Evolutionary conservation across 2,888 invertebrate species (phyloP).

Genomic region (Ormyrus pomaceus): DNA sequence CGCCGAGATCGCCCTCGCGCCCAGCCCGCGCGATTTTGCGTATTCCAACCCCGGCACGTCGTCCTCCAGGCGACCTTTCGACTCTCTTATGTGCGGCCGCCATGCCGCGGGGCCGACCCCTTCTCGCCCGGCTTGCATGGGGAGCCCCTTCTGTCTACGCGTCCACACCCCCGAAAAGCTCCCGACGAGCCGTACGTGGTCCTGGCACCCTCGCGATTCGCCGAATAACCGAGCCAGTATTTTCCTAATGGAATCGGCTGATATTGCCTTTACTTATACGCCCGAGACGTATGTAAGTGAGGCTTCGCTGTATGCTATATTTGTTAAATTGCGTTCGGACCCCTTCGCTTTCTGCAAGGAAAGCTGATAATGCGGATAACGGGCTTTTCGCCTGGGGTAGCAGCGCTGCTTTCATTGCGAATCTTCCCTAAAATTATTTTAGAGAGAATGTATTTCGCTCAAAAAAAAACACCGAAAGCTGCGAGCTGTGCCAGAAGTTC

Average conservation of each 20-base stretch:
- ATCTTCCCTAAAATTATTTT: no score
- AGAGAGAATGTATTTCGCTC: no score
- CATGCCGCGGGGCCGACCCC: constrained; percentile 27
- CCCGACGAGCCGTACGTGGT: background rate
- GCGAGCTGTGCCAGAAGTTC: no score
- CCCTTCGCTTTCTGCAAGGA: background rate
- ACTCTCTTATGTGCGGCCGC: constrained; percentile 48
- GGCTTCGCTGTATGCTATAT: constrained; percentile 13
- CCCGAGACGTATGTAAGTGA: background rate
- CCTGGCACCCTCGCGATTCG: constrained; percentile 28
- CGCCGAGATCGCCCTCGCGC: constrained; percentile 45
- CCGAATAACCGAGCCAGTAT: background rate
- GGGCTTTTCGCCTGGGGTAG: background rate
- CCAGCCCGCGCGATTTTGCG: background rate
- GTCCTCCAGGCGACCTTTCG: constrained; percentile 54
- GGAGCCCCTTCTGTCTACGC: constrained; percentile 41
- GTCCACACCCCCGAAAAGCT: constrained; percentile 31
- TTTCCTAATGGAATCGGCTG: constrained; percentile 55
- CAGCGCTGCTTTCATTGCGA: background rate
- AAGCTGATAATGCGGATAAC: constrained; percentile 11
- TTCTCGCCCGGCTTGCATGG: background rate
- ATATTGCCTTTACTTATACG: constrained; percentile 50
- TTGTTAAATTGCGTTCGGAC: constrained; percentile 33
- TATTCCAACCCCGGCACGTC: background rate
- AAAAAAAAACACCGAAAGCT: no score